Evolutionary conservation across 2,113 vertebrate genomes (phyloP).

Genomic region (Cochlearius cochlearius): DNA sequence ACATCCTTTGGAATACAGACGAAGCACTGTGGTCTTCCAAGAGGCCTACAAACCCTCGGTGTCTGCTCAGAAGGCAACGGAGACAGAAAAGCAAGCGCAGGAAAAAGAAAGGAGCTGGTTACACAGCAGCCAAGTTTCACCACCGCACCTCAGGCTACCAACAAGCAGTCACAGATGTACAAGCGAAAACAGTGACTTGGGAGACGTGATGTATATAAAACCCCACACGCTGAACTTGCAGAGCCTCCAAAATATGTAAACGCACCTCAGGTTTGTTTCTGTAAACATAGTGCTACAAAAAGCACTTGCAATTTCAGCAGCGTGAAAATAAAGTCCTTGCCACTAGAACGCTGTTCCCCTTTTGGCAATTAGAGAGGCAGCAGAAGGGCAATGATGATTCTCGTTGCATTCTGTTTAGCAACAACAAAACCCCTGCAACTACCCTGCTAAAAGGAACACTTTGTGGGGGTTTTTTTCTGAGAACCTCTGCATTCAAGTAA

Average conservation of each 20-base stretch:
- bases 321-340: not conserved
- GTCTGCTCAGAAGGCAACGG: not conserved
- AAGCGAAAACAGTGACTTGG: not conserved
- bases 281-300: not conserved
- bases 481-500: not conserved
- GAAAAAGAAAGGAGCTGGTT: not conserved
- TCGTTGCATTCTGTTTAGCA: not conserved
- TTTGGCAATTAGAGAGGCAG: not conserved
- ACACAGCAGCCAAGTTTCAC: not conserved
- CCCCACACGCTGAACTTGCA: not conserved
- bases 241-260: not conserved
- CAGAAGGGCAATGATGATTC: not conserved
- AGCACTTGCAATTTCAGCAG: not conserved
- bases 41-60: not conserved
- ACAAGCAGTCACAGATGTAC: not conserved
- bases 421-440: conserved; percentile 31
- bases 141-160: not conserved
- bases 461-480: not conserved
- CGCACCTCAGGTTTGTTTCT: not conserved
- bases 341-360: not conserved
- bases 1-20: not conserved
- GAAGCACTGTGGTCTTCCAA: not conserved
- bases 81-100: not conserved
- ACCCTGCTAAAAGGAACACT: not conserved
- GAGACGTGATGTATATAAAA: not conserved